Conservation (phyloP, 2,797 vertebrate genomes). For the Nannoperca australis region DNA sequence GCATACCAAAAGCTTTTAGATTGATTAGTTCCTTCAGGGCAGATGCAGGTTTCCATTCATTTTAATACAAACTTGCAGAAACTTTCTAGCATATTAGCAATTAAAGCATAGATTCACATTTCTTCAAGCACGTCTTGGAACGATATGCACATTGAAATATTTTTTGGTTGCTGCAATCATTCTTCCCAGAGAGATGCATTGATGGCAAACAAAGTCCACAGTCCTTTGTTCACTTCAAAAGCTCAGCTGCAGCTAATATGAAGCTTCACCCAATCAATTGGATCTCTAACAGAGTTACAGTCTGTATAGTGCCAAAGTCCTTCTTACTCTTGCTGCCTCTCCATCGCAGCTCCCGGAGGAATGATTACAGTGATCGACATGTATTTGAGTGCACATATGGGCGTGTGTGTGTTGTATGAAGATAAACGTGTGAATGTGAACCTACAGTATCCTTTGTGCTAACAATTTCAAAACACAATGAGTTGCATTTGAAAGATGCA, state of each 20-base stretch:
- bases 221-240: background rate
- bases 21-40: slow-evolving; percentile 3
- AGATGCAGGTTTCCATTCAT: slow-evolving; percentile 13
- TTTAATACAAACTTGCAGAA: slow-evolving; percentile 1
- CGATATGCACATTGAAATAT: background rate
- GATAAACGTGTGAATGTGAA: too few relatives aligned
- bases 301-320: background rate
- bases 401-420: too few relatives aligned
- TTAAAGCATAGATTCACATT: background rate
- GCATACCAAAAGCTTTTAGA: background rate
- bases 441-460: too few relatives aligned
- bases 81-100: background rate
- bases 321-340: background rate
- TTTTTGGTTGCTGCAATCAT: background rate
- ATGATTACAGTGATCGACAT: too few relatives aligned
- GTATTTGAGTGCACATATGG: too few relatives aligned
- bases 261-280: background rate
- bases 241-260: background rate
- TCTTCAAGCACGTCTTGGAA: background rate
- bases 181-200: background rate
- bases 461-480: background rate
- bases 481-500: background rate
- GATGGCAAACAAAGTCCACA: background rate
- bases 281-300: background rate
- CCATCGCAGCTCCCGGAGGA: background rate